phyloP scores from a whole-genome alignment of 1,140 invertebrate genomes.

The Periplaneta americana region DNA sequence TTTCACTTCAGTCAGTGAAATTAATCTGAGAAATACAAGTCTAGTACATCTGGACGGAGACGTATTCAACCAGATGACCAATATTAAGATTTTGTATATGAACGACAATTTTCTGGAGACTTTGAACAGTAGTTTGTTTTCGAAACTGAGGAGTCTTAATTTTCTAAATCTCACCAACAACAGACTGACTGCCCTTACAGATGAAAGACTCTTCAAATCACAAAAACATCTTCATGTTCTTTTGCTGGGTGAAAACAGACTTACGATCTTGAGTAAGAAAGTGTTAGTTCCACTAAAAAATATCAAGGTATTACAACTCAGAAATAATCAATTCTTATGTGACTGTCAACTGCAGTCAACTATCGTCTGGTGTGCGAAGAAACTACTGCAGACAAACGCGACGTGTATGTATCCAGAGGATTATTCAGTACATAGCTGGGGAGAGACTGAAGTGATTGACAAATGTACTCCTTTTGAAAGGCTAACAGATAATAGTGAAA shows the following conservation, averaged over 20 bases:
- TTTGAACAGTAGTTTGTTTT: background rate
- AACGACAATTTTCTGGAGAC: background rate
- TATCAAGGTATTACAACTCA: background rate
- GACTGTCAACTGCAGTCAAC: background rate
- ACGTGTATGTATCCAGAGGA: background rate
- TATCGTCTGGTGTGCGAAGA: background rate
- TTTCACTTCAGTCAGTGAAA: background rate
- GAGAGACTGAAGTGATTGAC: no score
- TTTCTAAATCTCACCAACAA: background rate
- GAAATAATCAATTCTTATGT: background rate
- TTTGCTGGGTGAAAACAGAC: background rate
- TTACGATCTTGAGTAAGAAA: background rate
- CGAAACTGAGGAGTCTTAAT: background rate
- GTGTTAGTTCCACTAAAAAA: background rate
- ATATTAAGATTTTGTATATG: background rate
- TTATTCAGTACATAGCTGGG: no score
- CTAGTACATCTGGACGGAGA: background rate
- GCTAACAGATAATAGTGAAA: no score
- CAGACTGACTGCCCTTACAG: background rate
- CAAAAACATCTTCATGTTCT: background rate
- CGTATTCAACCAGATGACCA: background rate
- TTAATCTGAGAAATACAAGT: background rate
- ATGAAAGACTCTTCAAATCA: background rate
- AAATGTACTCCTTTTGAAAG: no score
- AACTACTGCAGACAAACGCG: background rate